phyloP scores from a whole-genome alignment of 2,113 vertebrate species.

The Chloropsis hardwickii region DNA sequence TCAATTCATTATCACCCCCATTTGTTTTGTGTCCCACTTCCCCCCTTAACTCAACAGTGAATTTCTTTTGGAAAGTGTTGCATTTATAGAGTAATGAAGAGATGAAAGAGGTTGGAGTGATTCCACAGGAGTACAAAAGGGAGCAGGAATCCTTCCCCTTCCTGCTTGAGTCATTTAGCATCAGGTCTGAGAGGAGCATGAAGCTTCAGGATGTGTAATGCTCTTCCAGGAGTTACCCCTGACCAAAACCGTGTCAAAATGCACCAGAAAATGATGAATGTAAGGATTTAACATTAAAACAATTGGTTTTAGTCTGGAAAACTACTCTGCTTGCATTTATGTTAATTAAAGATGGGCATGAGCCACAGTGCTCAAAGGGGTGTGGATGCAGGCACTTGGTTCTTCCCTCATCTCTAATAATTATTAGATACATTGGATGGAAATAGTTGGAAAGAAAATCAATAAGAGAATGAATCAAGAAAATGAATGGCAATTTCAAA shows the following conservation, averaged over 20 bases:
- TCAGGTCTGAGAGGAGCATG: background rate
- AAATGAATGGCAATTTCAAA: constrained; percentile 57
- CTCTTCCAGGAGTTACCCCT: background rate
- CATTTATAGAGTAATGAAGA: constrained; percentile 30
- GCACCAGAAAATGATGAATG: background rate
- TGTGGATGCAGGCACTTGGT: background rate
- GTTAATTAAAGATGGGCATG: background rate
- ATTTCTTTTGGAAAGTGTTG: constrained; percentile 41
- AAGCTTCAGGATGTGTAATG: background rate
- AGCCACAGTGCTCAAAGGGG: background rate
- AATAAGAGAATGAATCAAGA: constrained; percentile 60
- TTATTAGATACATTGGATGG: constrained; percentile 35
- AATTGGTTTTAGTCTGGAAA: background rate
- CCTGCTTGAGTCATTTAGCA: background rate
- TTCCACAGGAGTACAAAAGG: background rate
- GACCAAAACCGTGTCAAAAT: background rate
- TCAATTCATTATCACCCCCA: constrained; percentile 50
- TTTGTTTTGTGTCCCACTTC: constrained; percentile 37
- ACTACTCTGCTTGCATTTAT: background rate
- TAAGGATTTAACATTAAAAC: background rate
- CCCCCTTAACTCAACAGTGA: constrained; percentile 9
- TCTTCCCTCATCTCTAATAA: constrained; percentile 31
- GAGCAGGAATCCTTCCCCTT: background rate
- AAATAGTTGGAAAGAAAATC: constrained; percentile 52
- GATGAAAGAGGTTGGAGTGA: constrained; percentile 27